These are phyloP conservation scores for Catharus minimus DNA, from an alignment of 2,113 vertebrate species.

Conservation along the genomic window DNA sequence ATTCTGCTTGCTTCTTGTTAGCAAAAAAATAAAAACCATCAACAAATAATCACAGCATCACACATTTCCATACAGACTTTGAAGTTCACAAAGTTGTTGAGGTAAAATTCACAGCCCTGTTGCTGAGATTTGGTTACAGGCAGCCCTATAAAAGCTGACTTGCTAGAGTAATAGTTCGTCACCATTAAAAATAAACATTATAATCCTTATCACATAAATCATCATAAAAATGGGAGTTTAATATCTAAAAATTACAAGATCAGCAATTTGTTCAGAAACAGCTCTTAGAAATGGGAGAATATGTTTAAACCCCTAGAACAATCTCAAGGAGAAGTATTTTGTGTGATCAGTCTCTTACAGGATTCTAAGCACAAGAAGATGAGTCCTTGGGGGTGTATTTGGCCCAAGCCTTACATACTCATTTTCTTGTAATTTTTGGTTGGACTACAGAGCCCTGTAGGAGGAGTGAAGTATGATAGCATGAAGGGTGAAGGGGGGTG, in stretches of 20 bases:
- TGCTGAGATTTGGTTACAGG: background rate
- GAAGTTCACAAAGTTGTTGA: conserved; percentile 1
- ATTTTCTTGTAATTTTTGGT: background rate
- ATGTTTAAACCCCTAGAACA: background rate
- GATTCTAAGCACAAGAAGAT: background rate
- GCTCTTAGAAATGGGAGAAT: background rate
- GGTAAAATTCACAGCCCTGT: conserved; percentile 16
- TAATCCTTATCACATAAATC: background rate
- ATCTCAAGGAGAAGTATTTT: background rate
- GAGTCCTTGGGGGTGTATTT: background rate
- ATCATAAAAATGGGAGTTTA: background rate
- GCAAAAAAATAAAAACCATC: background rate
- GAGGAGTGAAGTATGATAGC: background rate
- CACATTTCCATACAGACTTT: conserved; percentile 1
- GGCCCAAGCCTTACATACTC: fast-evolving
- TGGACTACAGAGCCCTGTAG: background rate
- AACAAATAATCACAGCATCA: conserved; percentile 15
- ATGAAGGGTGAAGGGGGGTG: fast-evolving
- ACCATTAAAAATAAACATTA: background rate
- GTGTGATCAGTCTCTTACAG: background rate
- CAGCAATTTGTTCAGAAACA: background rate
- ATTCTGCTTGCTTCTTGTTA: background rate
- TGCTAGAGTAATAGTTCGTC: background rate
- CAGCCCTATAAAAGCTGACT: background rate
- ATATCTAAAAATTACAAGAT: background rate